phyloP scores from a whole-genome alignment of 1,140 invertebrate genomes.

The Neodiprion pinetum region DNA sequence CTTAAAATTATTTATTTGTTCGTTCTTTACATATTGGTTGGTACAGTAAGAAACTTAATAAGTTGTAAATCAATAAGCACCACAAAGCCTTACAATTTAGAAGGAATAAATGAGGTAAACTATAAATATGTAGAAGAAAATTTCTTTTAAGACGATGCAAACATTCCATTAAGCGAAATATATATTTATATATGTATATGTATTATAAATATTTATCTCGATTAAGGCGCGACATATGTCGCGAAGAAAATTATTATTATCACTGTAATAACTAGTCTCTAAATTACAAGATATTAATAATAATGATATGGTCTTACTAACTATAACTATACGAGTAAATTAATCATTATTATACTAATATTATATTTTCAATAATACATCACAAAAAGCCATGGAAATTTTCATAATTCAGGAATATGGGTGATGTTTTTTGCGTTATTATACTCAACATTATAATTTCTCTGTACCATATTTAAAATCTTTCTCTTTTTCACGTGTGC shows the following conservation, averaged over 20 bases:
- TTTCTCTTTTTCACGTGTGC: neutral
- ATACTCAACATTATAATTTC: neutral
- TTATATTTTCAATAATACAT: neutral
- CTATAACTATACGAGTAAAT: neutral
- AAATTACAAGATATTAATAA: constrained; percentile 5
- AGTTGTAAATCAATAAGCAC: constrained; percentile 7
- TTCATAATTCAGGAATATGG: neutral
- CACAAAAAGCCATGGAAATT: constrained; percentile 3
- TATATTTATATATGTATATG: neutral
- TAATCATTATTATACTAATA: constrained; percentile 3
- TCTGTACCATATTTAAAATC: no score
- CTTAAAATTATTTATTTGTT: constrained; percentile 5
- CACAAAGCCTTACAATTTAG: constrained; percentile 1
- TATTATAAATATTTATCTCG: neutral
- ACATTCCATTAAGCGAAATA: neutral
- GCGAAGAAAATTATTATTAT: neutral
- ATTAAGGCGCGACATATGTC: neutral
- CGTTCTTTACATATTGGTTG: neutral
- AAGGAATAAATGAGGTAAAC: neutral
- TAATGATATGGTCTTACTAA: constrained; percentile 5
- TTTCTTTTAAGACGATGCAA: neutral
- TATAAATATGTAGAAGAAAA: neutral
- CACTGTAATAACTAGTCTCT: constrained; percentile 1
- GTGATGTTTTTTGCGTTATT: neutral
- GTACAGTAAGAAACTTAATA: constrained; percentile 7